Conservation (phyloP, 2,113 vertebrate species). For the Camelus bactrianus region DNA sequence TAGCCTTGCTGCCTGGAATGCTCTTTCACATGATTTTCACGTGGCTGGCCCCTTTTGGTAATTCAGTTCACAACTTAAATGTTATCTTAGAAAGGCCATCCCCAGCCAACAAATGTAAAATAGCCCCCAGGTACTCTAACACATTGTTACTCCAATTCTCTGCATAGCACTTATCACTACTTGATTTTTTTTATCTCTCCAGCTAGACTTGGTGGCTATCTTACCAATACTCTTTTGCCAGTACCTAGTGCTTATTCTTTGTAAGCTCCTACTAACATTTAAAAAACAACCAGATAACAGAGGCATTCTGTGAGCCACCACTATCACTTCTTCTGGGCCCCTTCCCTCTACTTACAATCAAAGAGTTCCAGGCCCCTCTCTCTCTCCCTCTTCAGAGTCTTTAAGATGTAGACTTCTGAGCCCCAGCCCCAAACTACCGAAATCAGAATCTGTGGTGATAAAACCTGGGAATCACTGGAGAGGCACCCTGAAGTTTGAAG, state of each 20-base stretch:
- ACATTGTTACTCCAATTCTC: not conserved
- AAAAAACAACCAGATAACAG: not conserved
- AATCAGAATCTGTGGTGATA: constrained; percentile 6
- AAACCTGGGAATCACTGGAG: not conserved
- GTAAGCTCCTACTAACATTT: not conserved
- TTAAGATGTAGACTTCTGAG: constrained; percentile 25
- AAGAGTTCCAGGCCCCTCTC: not conserved
- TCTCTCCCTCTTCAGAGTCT: no score
- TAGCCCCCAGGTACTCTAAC: not conserved
- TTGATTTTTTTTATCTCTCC: not conserved
- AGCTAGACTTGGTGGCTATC: not conserved
- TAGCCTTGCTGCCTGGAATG: constrained; percentile 21
- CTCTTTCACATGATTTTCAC: not conserved
- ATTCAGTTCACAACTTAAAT: constrained; percentile 1
- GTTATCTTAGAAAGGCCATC: constrained; percentile 9
- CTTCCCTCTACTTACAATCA: not conserved
- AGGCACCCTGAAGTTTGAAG: not conserved
- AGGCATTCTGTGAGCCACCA: not conserved
- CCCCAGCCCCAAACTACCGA: not conserved
- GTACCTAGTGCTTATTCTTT: not conserved
- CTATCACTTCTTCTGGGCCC: not conserved
- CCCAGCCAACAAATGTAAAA: not conserved
- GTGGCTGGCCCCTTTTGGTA: not conserved
- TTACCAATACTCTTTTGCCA: not conserved
- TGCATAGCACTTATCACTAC: not conserved